Base-by-base conservation (phyloP, 2,113 vertebrate genomes). In the Panurus biarmicus region DNA sequence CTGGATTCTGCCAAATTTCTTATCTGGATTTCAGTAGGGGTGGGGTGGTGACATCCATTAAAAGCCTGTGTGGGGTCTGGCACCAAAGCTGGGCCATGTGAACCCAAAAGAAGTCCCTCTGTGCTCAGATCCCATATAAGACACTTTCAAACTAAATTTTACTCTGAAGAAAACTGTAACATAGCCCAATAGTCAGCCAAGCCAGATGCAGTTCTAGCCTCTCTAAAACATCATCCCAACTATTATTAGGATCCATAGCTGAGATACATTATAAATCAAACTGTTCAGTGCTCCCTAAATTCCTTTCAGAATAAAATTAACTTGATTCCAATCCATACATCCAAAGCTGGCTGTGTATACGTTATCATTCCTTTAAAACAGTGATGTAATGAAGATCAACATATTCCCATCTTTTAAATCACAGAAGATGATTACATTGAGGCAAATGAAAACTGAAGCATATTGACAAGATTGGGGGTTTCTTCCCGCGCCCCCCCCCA, bases 401-500 rank as follows among this genome's bases (percentile, higher is more conserved):
- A 60, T 70, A 69, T 74, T 80, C 51, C 38, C 60, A 79, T 47
- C 36, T 87, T 91, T 75, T 84, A 84, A 91, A 79, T 94, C 72
- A 76, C 36, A 78, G 29, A 81, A 66, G 38, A 65, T 88, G 22
- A 86, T 95, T 91, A 75, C 19, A 58, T 25, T 40, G 42, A 61
- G 31, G 31, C 65, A 94, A 91, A 91, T 35, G 65, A 66, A 94
- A 74, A 74, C 62, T 67, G 62, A 96, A 93, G 66, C 28, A 44
- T 48, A 86, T 62, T 7, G 6, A 82, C 66, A 89, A 64, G 44
- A 48, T n/a, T 33, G 16, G 20, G 51, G 8, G 0, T 2, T 15
- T 38, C 8, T 42, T 38, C n/a, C n/a, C n/a, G n/a, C n/a, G n/a
- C n/a, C 2, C 0, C 3, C 4, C 12, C 35, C 26, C 57, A 22